A percentile compares a stretch with the other conserved stretches of the same genome.
Evolutionary conservation across 1,140 invertebrate species (phyloP).

Genomic region (Manduca sexta): DNA sequence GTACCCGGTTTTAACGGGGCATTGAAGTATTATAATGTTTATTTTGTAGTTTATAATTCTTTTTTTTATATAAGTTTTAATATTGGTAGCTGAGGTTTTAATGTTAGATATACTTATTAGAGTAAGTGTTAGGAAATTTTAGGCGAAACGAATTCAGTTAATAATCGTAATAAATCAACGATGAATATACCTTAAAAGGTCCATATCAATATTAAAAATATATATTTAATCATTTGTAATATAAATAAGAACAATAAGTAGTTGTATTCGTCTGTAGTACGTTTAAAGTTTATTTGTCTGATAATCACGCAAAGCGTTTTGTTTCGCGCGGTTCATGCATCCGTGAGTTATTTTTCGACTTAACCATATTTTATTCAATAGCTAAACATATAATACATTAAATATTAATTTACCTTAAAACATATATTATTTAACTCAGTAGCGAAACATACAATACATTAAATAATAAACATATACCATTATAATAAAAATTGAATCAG

Average conservation of each 20-base stretch:
- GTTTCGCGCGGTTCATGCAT: constrained; percentile 18
- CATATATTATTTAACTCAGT: too few species aligned
- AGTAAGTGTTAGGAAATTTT: constrained; percentile 51
- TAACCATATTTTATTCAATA: background rate
- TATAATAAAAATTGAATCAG: too few species aligned
- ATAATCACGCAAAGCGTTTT: constrained; percentile 52
- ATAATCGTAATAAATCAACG: constrained; percentile 35
- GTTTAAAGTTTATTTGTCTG: constrained; percentile 21
- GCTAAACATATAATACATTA: too few species aligned
- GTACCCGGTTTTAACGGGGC: constrained; percentile 60
- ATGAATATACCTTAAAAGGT: constrained; percentile 63
- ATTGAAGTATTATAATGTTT: constrained; percentile 67
- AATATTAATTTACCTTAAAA: too few species aligned
- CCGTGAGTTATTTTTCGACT: background rate
- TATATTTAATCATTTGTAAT: constrained; percentile 66
- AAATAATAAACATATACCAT: too few species aligned
- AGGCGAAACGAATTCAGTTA: constrained; percentile 33
- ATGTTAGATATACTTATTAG: constrained; percentile 42
- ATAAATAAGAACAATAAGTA: constrained; percentile 69
- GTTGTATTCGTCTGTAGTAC: constrained; percentile 50
- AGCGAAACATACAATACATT: too few species aligned
- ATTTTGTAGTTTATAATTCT: constrained; percentile 13
- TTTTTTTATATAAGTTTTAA: constrained; percentile 30
- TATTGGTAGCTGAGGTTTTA: constrained; percentile 49
- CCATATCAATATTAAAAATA: constrained; percentile 68